phyloP scores from a whole-genome alignment of 2,888 invertebrate species.

The Steinernema hermaphroditum region DNA sequence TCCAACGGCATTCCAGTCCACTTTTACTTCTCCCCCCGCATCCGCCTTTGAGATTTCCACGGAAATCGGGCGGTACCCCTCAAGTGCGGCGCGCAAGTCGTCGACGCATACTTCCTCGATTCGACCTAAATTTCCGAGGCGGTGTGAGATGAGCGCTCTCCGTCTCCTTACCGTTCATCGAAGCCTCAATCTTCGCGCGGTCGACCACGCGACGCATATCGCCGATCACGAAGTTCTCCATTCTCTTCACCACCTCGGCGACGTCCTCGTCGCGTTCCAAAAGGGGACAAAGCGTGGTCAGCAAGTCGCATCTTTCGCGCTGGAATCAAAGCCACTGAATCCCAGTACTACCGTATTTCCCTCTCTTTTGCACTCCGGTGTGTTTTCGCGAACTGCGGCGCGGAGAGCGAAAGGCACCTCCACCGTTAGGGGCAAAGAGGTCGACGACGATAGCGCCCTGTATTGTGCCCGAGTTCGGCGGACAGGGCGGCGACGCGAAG shows the following conservation, averaged over 20 bases:
- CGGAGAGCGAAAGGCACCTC: conserved; percentile 15
- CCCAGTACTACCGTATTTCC: not conserved
- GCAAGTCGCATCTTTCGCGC: conserved; percentile 5
- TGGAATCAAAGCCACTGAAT: not conserved
- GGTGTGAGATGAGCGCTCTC: not conserved
- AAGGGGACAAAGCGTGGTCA: not conserved
- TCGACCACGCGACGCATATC: conserved; percentile 7
- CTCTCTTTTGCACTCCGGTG: not conserved
- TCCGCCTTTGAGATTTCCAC: conserved; percentile 2
- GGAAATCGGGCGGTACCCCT: conserved; percentile 15
- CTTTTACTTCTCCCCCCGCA: not conserved
- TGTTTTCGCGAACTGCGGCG: not conserved
- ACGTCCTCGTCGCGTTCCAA: conserved; percentile 10
- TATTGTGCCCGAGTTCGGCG: not conserved
- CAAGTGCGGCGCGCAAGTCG: conserved; percentile 12
- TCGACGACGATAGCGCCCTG: not conserved
- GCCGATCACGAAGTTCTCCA: conserved; percentile 23
- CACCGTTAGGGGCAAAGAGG: conserved; percentile 28
- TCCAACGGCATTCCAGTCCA: conserved; percentile 48
- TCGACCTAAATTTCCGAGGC: conserved; percentile 12
- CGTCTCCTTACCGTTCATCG: conserved; percentile 21
- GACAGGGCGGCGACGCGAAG: conserved; percentile 12
- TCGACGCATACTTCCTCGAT: conserved; percentile 16
- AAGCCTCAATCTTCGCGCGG: conserved; percentile 19
- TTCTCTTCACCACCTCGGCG: conserved; percentile 16